Evolutionary conservation across 1,140 invertebrate genomes (phyloP).

Genomic region (Helicoverpa zea): DNA sequence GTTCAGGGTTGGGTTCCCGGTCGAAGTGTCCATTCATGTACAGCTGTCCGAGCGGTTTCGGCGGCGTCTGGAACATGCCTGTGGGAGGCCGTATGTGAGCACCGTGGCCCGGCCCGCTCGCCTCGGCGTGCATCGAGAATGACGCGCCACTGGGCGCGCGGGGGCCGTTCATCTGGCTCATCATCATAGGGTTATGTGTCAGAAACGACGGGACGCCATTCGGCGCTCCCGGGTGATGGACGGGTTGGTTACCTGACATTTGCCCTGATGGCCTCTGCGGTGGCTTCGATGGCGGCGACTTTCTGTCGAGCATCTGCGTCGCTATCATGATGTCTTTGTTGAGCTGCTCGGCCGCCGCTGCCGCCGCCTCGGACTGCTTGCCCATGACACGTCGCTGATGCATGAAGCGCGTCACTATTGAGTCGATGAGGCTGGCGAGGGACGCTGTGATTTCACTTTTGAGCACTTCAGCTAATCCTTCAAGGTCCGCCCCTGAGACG

Average conservation of each 20-base stretch:
- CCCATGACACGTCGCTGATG: constrained; percentile 92
- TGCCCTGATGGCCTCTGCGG: constrained; percentile 89
- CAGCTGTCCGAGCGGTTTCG: constrained; percentile 90
- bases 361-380: constrained; percentile 92
- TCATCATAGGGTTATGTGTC: constrained; percentile 80
- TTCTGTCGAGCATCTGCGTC: constrained; percentile 93
- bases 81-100: constrained; percentile 90
- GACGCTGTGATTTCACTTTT: constrained; percentile 96
- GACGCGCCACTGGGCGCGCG: constrained; percentile 86
- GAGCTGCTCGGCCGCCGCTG: constrained; percentile 92
- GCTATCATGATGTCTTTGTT: constrained; percentile 94
- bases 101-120: constrained; percentile 88
- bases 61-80: constrained; percentile 93
- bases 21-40: constrained; percentile 91
- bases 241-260: constrained; percentile 88
- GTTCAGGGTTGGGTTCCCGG: constrained; percentile 92
- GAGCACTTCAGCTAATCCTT: constrained; percentile 95
- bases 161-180: constrained; percentile 85
- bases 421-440: constrained; percentile 95
- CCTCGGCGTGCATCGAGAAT: constrained; percentile 84
- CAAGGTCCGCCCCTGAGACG: constrained; percentile 92
- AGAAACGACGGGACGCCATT: constrained; percentile 80
- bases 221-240: constrained; percentile 81
- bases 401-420: constrained; percentile 94
- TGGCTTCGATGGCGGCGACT: constrained; percentile 93